Conservation (phyloP, 2,888 invertebrate genomes). For the Cylloceria caligata region DNA sequence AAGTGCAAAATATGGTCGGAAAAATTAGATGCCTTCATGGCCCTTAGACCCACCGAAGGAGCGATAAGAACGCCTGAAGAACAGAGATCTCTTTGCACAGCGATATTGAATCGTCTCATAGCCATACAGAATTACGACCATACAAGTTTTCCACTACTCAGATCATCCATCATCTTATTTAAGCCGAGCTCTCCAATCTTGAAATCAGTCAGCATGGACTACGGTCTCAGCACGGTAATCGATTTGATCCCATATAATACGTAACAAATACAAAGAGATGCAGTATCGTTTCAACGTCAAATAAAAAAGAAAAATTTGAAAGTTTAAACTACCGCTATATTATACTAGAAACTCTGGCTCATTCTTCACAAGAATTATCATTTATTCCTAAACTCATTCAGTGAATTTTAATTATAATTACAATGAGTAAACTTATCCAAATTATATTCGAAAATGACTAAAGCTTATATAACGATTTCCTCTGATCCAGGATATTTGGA, state of each 20-base stretch:
- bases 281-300: too few species aligned
- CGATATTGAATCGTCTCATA: conserved; percentile 86
- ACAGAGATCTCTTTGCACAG: conserved; percentile 82
- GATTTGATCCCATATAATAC: conserved; percentile 15
- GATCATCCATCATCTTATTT: conserved; percentile 87
- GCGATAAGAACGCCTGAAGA: conserved; percentile 82
- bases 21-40: conserved; percentile 86
- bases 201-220: conserved; percentile 88
- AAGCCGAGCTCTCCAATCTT: conserved; percentile 87
- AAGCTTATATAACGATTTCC: neutral
- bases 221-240: conserved; percentile 86
- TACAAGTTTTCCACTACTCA: conserved; percentile 85
- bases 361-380: neutral
- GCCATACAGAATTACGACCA: conserved; percentile 85
- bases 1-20: conserved; percentile 87
- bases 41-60: conserved; percentile 83
- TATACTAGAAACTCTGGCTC: too few species aligned
- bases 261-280: too few species aligned
- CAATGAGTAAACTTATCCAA: too few species aligned
- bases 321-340: too few species aligned
- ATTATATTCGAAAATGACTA: neutral
- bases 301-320: too few species aligned
- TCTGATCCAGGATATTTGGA: neutral
- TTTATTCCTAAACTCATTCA: neutral
- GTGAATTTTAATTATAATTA: neutral